Evolutionary conservation across 1,140 invertebrate genomes (phyloP).

Genomic region (Hypothenemus hampei): DNA sequence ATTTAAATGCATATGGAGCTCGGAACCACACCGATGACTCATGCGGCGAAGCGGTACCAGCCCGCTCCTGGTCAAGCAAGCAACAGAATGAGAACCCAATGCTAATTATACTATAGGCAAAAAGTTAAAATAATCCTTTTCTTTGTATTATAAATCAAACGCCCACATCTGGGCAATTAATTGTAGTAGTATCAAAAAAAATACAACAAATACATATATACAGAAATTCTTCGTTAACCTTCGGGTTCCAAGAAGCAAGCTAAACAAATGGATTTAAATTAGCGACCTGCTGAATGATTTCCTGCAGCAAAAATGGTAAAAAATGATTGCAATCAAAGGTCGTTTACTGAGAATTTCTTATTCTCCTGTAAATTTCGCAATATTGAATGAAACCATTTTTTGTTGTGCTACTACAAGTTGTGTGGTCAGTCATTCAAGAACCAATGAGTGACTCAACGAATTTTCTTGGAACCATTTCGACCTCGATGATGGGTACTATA

Average conservation of each 20-base stretch:
- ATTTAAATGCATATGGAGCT: constrained; percentile 14
- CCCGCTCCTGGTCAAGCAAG: constrained; percentile 1
- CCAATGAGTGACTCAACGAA: constrained; percentile 4
- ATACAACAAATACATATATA: too few relatives aligned
- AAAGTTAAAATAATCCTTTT: too few relatives aligned
- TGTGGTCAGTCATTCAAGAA: constrained; percentile 3
- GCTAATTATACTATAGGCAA: too few relatives aligned
- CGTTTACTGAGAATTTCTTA: background rate
- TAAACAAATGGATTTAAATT: constrained; percentile 7
- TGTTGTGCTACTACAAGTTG: background rate
- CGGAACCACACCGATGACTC: constrained; percentile 6
- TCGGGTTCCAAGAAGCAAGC: background rate
- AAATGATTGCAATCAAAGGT: constrained; percentile 6
- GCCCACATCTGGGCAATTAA: too few relatives aligned
- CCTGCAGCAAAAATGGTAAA: constrained; percentile 6
- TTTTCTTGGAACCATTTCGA: constrained; percentile 4
- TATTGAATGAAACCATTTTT: background rate
- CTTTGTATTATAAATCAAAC: too few relatives aligned
- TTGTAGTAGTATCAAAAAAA: too few relatives aligned
- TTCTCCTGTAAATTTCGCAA: background rate
- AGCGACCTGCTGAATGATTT: background rate
- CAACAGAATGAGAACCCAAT: too few relatives aligned
- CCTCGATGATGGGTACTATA: background rate
- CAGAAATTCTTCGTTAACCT: too few relatives aligned
- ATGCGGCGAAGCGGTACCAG: constrained; percentile 9